Evolutionary conservation across 1,140 invertebrate genomes (phyloP).

Genomic region (Lasioglossum albipes): DNA sequence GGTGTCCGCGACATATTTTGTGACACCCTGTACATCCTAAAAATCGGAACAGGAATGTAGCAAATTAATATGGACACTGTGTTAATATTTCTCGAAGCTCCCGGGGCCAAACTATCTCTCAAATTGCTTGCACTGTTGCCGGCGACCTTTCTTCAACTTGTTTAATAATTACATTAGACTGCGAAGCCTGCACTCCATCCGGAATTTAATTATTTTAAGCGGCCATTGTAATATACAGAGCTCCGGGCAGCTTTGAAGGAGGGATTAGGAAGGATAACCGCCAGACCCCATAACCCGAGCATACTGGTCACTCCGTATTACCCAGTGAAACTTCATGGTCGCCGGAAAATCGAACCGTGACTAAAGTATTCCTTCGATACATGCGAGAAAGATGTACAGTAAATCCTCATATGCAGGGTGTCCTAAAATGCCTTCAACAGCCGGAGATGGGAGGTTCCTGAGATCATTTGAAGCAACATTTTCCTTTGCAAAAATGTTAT

Average conservation of each 20-base stretch:
- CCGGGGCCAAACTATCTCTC: not conserved
- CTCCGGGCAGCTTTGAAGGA: not conserved
- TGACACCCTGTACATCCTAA: too few species aligned
- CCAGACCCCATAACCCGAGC: not conserved
- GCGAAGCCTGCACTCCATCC: not conserved
- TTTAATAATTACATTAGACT: not conserved
- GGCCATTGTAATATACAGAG: constrained; percentile 6
- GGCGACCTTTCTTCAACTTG: not conserved
- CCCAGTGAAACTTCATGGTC: not conserved
- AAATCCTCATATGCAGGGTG: too few species aligned
- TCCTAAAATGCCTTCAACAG: too few species aligned
- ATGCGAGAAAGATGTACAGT: too few species aligned
- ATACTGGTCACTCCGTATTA: not conserved
- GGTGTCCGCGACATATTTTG: too few species aligned
- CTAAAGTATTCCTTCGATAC: not conserved
- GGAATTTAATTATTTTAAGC: constrained; percentile 6
- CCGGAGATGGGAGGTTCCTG: too few species aligned
- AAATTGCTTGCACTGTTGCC: not conserved
- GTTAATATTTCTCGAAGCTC: too few species aligned
- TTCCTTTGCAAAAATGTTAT: too few species aligned
- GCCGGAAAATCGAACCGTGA: not conserved
- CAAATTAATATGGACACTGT: too few species aligned
- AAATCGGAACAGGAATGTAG: too few species aligned
- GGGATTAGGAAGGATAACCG: not conserved
- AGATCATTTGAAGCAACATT: too few species aligned